A percentile compares a stretch with the other conserved stretches of the same genome.
Conservation (phyloP, 1,140 invertebrate species). For the Probaryconus sp. region DNA sequence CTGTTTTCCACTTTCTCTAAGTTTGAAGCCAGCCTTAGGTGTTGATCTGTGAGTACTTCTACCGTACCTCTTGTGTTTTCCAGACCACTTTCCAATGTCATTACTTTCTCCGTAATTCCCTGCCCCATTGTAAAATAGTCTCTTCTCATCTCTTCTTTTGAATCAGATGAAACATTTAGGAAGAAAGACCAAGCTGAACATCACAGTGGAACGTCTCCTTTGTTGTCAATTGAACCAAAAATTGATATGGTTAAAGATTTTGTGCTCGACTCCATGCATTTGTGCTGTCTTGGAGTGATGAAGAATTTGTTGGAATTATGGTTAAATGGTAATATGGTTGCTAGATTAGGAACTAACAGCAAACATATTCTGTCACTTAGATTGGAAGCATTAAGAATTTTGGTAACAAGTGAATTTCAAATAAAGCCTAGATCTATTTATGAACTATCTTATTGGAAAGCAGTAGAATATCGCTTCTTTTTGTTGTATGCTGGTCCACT, state of each 20-base stretch:
- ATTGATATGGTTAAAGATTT: slow-evolving; percentile 15
- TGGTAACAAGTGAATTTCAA: slow-evolving; percentile 15
- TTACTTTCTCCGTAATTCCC: no score
- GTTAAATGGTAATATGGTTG: background rate
- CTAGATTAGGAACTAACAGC: background rate
- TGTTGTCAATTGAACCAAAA: background rate
- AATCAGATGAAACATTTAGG: no score
- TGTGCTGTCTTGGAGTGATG: no score
- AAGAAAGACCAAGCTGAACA: slow-evolving; percentile 9
- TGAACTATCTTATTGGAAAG: slow-evolving; percentile 5
- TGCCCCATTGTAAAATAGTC: no score
- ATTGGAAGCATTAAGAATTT: background rate
- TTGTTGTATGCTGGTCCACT: slow-evolving; percentile 8
- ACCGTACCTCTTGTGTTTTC: no score
- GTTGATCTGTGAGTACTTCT: no score
- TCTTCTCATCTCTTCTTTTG: no score
- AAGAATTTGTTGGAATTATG: slow-evolving; percentile 23
- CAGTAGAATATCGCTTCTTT: slow-evolving; percentile 8
- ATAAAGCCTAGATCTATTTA: background rate
- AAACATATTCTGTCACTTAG: background rate
- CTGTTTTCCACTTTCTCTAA: no score
- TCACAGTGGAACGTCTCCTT: slow-evolving; percentile 12
- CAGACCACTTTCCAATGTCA: no score
- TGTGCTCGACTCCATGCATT: slow-evolving; percentile 18
- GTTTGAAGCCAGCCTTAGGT: no score